Conservation (phyloP, 1,140 invertebrate species). For the Epicauta chinensis region DNA sequence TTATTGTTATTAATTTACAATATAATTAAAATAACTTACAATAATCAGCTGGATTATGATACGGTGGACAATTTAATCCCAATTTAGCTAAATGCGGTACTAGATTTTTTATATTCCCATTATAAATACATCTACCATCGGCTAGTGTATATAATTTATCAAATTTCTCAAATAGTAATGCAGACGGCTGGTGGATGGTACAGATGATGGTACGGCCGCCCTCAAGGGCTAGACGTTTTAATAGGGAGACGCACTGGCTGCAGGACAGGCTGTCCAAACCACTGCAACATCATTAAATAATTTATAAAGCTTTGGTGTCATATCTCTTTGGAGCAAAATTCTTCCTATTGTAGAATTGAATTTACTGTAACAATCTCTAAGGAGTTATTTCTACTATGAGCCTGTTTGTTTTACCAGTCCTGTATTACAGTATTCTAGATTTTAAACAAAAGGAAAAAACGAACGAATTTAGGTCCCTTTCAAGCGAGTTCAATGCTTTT, state of each 20-base stretch:
- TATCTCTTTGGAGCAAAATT: too few species aligned
- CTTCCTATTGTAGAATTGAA: too few species aligned
- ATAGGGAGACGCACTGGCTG: slow-evolving; percentile 75
- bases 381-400: too few species aligned
- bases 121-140: slow-evolving; percentile 82
- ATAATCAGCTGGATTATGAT: slow-evolving; percentile 95
- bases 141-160: slow-evolving; percentile 89
- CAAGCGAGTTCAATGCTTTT: too few species aligned
- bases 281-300: too few species aligned
- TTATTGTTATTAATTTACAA: background rate
- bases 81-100: slow-evolving; percentile 76
- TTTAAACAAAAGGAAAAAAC: slow-evolving; percentile 1
- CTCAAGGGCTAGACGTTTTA: slow-evolving; percentile 76
- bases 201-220: slow-evolving; percentile 89
- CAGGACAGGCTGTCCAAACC: slow-evolving; percentile 88
- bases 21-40: slow-evolving; percentile 53
- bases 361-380: too few species aligned
- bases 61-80: slow-evolving; percentile 78
- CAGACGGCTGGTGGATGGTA: slow-evolving; percentile 95
- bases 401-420: too few species aligned
- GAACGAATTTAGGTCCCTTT: too few species aligned
- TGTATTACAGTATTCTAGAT: too few species aligned
- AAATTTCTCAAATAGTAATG: slow-evolving; percentile 93
- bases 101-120: slow-evolving; percentile 66
- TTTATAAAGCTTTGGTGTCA: too few species aligned